Percentiles rank a stretch among this genome's conserved stretches.
Conservation (phyloP, 2,113 vertebrate genomes). For the Pavo muticus region DNA sequence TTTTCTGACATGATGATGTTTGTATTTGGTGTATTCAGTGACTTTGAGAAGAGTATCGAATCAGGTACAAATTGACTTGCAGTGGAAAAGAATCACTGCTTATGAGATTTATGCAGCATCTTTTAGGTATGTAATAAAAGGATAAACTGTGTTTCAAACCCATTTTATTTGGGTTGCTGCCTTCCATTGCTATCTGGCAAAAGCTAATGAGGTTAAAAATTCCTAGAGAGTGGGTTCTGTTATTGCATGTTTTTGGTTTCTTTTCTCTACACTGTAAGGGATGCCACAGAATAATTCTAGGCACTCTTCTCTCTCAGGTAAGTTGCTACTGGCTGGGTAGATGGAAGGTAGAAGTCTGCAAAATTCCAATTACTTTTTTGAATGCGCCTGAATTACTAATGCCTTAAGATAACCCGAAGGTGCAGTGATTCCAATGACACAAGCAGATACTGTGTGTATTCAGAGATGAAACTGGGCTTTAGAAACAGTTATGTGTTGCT, state of each 20-base stretch:
- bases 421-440: neutral
- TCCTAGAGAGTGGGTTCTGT: neutral
- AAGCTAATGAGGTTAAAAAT: neutral
- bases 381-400: neutral
- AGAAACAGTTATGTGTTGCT: neutral
- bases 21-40: conserved; percentile 9
- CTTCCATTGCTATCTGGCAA: neutral
- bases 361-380: neutral
- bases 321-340: neutral
- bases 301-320: neutral
- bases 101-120: neutral
- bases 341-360: neutral
- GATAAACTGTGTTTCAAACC: neutral
- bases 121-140: neutral
- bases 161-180: neutral
- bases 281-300: neutral
- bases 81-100: neutral
- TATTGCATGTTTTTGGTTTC: neutral
- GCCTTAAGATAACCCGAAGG: neutral
- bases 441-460: neutral
- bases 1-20: conserved; percentile 34
- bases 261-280: neutral
- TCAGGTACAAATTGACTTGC: neutral
- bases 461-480: neutral
- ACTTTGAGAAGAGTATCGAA: neutral